These are phyloP conservation scores for Lagenorhynchus albirostris DNA, from an alignment of 2,113 vertebrate genomes.

Conservation along the genomic window DNA sequence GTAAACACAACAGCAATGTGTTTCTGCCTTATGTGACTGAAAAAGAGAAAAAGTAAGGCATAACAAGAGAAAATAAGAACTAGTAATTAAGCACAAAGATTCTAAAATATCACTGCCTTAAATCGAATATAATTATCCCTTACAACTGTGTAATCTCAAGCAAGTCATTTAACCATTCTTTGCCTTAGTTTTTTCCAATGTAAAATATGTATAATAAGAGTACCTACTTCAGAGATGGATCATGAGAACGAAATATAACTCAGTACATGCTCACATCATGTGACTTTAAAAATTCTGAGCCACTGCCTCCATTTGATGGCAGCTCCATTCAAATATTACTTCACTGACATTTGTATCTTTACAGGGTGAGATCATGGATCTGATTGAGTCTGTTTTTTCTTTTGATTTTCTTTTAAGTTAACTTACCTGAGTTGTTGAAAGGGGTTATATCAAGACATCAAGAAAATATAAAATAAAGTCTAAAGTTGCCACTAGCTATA, in stretches of 20 bases:
- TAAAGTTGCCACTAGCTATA: neutral
- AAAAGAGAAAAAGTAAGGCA: neutral
- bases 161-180: neutral
- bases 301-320: constrained; percentile 45
- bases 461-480: constrained; percentile 18
- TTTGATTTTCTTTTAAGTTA: neutral
- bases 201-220: neutral
- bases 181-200: neutral
- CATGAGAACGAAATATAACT: neutral
- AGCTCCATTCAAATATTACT: neutral
- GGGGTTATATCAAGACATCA: neutral
- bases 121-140: neutral
- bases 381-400: neutral
- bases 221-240: neutral
- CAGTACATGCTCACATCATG: neutral
- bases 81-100: neutral
- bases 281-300: constrained; percentile 71
- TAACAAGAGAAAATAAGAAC: neutral
- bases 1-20: constrained; percentile 63
- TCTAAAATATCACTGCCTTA: neutral
- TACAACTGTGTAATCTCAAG: neutral
- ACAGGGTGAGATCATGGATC: neutral
- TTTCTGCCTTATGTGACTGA: constrained; percentile 69
- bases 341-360: neutral
- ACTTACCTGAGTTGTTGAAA: neutral